Evolutionary conservation across 2,113 vertebrate species (phyloP).

Genomic region (Neogale vison): DNA sequence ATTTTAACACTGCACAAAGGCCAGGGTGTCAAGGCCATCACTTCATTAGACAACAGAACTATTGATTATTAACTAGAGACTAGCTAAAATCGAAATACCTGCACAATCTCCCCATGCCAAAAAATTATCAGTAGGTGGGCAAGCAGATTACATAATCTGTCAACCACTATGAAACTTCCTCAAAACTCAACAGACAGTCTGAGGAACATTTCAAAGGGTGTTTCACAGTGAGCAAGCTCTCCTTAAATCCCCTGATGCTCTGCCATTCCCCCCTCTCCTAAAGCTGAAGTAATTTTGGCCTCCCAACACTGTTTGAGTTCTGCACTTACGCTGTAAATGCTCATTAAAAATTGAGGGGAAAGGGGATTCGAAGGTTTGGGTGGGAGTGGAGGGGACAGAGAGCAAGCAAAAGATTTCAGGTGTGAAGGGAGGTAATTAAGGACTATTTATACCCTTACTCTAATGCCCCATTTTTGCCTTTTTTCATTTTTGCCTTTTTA

Average conservation of each 20-base stretch:
- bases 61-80: conserved; percentile 88
- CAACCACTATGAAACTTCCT: conserved; percentile 75
- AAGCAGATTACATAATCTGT: conserved; percentile 78
- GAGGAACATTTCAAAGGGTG: background rate
- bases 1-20: conserved; percentile 86
- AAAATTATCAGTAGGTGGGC: conserved; percentile 73
- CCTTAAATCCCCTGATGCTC: background rate
- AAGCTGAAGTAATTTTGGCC: conserved; percentile 20
- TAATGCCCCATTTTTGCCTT: background rate
- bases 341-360: background rate
- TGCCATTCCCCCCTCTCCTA: background rate
- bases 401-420: background rate
- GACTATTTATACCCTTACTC: background rate
- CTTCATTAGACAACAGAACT: conserved; percentile 84
- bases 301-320: background rate
- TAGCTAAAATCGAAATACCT: conserved; percentile 80
- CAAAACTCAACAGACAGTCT: background rate
- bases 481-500: background rate
- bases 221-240: conserved; percentile 13
- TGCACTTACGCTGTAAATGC: background rate
- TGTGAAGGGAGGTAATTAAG: background rate
- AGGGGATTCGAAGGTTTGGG: background rate
- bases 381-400: background rate
- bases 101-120: conserved; percentile 64
- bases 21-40: conserved; percentile 83